These are phyloP conservation scores for Capricornis sumatraensis DNA, from an alignment of 2,113 vertebrate genomes.

Conservation along the genomic window DNA sequence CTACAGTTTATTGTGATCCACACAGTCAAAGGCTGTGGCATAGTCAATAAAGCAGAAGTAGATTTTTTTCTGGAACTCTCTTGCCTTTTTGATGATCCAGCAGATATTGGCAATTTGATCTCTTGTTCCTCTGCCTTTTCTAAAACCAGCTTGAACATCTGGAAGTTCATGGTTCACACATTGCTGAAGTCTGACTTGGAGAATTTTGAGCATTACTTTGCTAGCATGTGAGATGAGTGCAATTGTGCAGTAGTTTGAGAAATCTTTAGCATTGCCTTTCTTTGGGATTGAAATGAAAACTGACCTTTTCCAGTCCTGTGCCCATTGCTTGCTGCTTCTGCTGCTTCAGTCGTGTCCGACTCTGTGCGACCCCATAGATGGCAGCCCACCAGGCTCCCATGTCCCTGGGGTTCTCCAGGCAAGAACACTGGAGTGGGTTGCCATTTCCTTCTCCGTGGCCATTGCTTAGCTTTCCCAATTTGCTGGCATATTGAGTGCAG, in stretches of 20 bases:
- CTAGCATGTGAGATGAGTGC: fast-evolving
- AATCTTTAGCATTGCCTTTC: neutral
- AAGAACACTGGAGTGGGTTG: too few relatives aligned
- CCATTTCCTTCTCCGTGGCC: neutral
- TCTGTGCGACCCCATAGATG: too few relatives aligned
- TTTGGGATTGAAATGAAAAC: neutral
- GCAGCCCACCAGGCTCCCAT: too few relatives aligned
- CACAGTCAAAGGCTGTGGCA: neutral
- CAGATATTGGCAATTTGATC: fast-evolving
- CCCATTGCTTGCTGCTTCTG: neutral
- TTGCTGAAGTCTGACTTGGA: neutral
- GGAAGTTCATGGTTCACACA: fast-evolving
- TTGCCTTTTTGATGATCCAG: neutral
- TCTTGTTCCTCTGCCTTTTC: neutral
- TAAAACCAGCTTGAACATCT: neutral
- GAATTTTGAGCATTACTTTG: neutral
- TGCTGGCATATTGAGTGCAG: neutral
- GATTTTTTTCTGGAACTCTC: neutral
- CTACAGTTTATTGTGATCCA: neutral
- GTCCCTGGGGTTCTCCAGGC: too few relatives aligned
- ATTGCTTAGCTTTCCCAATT: neutral
- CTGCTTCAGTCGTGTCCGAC: too few relatives aligned
- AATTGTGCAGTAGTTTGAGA: neutral
- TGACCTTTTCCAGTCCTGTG: neutral
- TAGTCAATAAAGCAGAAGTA: neutral